phyloP scores from a whole-genome alignment of 2,113 vertebrate genomes.

The Bagarius yarrelli region DNA sequence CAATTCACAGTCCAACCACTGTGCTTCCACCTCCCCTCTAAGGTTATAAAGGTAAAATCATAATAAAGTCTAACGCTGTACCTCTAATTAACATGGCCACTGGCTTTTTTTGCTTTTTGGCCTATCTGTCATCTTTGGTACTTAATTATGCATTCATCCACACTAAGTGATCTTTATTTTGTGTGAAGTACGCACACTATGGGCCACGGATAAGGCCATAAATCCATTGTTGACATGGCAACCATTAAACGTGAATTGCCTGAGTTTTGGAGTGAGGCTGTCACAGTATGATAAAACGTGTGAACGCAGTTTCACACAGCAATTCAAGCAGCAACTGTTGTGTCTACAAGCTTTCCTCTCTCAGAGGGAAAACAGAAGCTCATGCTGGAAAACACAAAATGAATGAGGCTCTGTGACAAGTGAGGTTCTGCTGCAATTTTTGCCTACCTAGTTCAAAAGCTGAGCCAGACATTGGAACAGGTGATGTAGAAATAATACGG shows the following conservation, averaged over 20 bases:
- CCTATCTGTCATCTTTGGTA: slow-evolving; percentile 47
- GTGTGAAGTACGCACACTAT: slow-evolving; percentile 50
- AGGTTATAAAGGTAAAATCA: slow-evolving; percentile 28
- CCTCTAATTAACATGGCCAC: slow-evolving; percentile 50
- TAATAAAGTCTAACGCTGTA: slow-evolving; percentile 41
- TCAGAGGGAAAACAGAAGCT: slow-evolving; percentile 46
- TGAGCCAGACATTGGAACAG: slow-evolving; percentile 3
- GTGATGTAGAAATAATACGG: slow-evolving; percentile 22
- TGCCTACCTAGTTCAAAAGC: slow-evolving; percentile 26
- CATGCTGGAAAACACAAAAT: slow-evolving; percentile 35
- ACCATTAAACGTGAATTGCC: slow-evolving; percentile 63
- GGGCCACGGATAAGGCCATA: slow-evolving; percentile 55
- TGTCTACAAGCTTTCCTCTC: slow-evolving; percentile 53
- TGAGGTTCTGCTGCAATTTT: slow-evolving; percentile 13
- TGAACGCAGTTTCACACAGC: slow-evolving; percentile 55
- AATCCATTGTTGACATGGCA: slow-evolving; percentile 70
- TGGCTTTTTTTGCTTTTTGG: slow-evolving; percentile 34
- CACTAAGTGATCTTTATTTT: slow-evolving; percentile 58
- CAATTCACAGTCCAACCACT: too few relatives aligned
- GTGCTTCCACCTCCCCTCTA: background rate
- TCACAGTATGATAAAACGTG: slow-evolving; percentile 49
- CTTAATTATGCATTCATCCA: slow-evolving; percentile 52
- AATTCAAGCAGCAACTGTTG: slow-evolving; percentile 58
- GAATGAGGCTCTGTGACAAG: slow-evolving; percentile 32
- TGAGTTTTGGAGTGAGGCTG: slow-evolving; percentile 54